Evolutionary conservation across 2,113 vertebrate species (phyloP).

Genomic region (Lepidothrix coronata): DNA sequence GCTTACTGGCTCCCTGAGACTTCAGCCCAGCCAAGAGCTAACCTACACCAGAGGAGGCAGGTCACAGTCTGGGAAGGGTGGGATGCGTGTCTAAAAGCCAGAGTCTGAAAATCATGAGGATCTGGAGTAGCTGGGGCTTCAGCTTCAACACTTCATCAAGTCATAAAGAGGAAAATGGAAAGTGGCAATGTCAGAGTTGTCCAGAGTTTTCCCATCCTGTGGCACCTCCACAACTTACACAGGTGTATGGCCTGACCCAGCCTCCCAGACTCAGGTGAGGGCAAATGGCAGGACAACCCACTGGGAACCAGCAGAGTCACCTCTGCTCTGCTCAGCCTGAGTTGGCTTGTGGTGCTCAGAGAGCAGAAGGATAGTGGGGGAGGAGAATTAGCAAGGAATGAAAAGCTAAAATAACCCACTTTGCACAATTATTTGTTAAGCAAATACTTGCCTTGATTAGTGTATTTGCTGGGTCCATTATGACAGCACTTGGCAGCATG

Average conservation of each 20-base stretch:
- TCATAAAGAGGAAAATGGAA: neutral
- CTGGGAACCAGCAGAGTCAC: neutral
- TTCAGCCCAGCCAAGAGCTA: neutral
- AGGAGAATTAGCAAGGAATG: neutral
- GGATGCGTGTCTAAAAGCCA: neutral
- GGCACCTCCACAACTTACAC: neutral
- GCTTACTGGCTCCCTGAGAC: neutral
- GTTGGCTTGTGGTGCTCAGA: neutral
- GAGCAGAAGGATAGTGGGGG: neutral
- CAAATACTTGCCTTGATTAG: constrained; percentile 2
- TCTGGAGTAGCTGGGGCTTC: neutral
- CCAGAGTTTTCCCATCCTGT: neutral
- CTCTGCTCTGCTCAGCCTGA: neutral
- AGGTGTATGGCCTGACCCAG: accelerated
- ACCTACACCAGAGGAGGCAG: neutral
- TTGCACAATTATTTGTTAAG: constrained; percentile 2
- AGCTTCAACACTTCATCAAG: neutral
- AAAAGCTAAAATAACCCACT: neutral
- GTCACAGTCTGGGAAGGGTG: neutral
- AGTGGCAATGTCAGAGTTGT: neutral
- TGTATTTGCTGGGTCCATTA: neutral
- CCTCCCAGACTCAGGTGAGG: neutral
- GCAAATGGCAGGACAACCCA: neutral
- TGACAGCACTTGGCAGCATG: neutral
- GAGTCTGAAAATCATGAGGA: neutral